Percentiles rank a stretch among this genome's conserved stretches.
Evolutionary conservation across 30 jellyfish, hydroid and myxozoan species (phyloP).

Genomic region (Hydractinia echinata): DNA sequence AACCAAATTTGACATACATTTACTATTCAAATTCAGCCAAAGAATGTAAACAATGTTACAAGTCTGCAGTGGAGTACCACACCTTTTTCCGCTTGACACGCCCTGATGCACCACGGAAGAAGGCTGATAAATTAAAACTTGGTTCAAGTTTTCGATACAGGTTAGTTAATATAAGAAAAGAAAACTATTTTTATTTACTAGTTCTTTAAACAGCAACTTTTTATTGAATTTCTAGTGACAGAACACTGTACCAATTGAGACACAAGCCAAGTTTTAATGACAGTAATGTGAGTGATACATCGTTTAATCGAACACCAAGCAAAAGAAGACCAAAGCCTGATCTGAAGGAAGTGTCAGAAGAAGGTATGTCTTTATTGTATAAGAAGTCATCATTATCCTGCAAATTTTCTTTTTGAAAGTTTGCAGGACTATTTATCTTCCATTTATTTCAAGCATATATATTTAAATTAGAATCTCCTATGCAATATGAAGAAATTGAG

Average conservation of each 20-base stretch:
- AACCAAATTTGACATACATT: background rate
- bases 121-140: conserved; percentile 39
- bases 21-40: conserved; percentile 28
- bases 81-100: conserved; percentile 57
- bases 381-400: no score
- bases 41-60: conserved; percentile 70
- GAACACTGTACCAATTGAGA: conserved; percentile 72
- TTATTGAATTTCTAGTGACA: conserved; percentile 48
- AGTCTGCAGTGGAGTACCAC: conserved; percentile 72
- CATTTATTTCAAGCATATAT: no score
- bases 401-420: no score
- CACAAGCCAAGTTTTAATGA: conserved; percentile 38
- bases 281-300: background rate
- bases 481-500: conserved; percentile 32
- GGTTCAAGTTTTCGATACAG: conserved; percentile 83
- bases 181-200: background rate
- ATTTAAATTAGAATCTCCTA: background rate
- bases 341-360: background rate
- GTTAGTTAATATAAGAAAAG: conserved; percentile 18
- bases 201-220: background rate
- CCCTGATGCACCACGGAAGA: conserved; percentile 50
- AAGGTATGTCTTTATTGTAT: no score
- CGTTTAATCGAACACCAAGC: conserved; percentile 62
- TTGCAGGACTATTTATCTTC: no score
- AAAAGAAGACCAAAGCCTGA: conserved; percentile 32